Conservation (phyloP, 2,113 vertebrate species). For the Ovis canadensis region DNA sequence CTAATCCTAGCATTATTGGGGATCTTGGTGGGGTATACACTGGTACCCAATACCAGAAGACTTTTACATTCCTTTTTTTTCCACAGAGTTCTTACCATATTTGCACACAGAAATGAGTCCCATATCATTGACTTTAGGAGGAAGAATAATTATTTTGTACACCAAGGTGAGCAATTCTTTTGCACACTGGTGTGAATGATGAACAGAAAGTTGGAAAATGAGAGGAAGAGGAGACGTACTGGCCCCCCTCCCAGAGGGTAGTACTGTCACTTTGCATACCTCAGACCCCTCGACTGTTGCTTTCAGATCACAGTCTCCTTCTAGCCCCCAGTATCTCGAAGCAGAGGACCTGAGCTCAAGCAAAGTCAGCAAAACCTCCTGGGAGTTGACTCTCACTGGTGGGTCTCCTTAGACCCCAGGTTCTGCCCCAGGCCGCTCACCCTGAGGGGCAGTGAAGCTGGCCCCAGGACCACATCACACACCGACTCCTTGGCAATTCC, state of each 20-base stretch:
- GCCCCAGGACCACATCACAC: background rate
- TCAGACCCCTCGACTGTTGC: background rate
- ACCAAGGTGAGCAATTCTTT: background rate
- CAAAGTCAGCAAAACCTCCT: background rate
- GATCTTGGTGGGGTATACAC: background rate
- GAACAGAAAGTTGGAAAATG: background rate
- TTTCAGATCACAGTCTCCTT: background rate
- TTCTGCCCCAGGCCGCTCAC: background rate
- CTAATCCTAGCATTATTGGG: background rate
- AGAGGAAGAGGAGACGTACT: fast-evolving
- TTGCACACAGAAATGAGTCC: background rate
- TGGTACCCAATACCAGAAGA: background rate
- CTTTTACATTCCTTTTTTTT: background rate
- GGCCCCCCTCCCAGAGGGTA: fast-evolving
- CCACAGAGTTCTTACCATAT: background rate
- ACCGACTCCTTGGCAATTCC: background rate
- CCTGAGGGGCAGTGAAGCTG: background rate
- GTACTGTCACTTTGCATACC: fast-evolving
- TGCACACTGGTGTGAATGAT: background rate
- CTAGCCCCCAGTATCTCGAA: background rate
- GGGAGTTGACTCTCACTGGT: fast-evolving
- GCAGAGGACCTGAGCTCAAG: background rate
- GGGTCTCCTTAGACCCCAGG: background rate
- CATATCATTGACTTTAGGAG: background rate
- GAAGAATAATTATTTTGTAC: background rate